These are phyloP conservation scores for Sebastes hopkinsi DNA, from an alignment of 2,797 vertebrate species.

Conservation along the genomic window DNA sequence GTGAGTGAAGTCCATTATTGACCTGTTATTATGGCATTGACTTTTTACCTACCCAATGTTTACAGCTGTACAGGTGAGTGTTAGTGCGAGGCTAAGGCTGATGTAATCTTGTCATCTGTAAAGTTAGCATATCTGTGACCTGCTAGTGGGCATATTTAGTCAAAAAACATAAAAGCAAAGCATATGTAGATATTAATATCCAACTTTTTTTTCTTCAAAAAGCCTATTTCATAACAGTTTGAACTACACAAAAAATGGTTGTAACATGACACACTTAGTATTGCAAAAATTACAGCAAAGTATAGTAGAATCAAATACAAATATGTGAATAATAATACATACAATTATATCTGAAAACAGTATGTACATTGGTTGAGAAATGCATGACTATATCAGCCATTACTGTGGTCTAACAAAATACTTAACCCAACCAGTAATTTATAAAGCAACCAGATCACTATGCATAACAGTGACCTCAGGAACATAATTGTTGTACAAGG, in stretches of 20 bases:
- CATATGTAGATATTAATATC: neutral
- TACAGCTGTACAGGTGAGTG: neutral
- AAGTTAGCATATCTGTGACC: neutral
- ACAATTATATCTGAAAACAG: neutral
- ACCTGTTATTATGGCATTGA: neutral
- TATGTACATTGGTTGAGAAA: neutral
- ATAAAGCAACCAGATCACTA: neutral
- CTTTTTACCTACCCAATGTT: neutral
- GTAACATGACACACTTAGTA: neutral
- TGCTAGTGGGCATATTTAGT: neutral
- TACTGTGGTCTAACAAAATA: neutral
- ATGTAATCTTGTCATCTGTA: neutral
- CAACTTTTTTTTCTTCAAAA: neutral
- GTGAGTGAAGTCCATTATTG: neutral
- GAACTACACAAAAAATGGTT: neutral
- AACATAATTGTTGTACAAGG: neutral
- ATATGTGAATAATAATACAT: neutral
- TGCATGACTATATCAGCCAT: neutral
- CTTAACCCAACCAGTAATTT: neutral
- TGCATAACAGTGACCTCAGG: neutral
- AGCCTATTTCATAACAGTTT: neutral
- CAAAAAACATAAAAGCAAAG: neutral
- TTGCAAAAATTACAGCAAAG: neutral
- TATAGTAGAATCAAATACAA: neutral
- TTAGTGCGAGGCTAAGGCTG: neutral